phyloP scores from a whole-genome alignment of 2,888 invertebrate genomes.

The Sarcophaga variegata region DNA sequence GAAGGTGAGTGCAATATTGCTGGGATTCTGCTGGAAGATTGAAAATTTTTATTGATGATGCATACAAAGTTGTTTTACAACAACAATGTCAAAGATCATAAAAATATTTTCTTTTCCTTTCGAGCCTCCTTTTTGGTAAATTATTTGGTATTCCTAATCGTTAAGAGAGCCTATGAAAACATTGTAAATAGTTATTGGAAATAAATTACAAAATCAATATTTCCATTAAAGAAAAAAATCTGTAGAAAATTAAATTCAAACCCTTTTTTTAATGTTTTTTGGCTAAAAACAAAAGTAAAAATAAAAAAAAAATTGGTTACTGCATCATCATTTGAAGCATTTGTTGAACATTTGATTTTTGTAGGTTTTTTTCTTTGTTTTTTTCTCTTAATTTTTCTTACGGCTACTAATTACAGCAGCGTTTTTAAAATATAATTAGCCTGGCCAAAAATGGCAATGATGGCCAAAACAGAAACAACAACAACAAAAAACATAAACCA shows the following conservation, averaged over 20 bases:
- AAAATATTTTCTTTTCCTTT: too few relatives aligned
- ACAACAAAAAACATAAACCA: constrained; percentile 47
- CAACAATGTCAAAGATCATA: too few relatives aligned
- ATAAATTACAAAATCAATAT: constrained; percentile 57
- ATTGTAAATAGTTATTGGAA: neutral
- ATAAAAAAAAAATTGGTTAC: constrained; percentile 10
- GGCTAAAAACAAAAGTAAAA: neutral
- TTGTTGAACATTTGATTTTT: constrained; percentile 31
- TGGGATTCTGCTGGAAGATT: too few relatives aligned
- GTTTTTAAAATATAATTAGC: constrained; percentile 55
- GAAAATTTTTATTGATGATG: too few relatives aligned
- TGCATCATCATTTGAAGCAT: constrained; percentile 3
- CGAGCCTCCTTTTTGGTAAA: too few relatives aligned
- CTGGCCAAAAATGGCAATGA: constrained; percentile 35
- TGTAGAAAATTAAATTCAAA: too few relatives aligned
- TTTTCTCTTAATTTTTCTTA: neutral
- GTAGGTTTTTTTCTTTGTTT: too few relatives aligned
- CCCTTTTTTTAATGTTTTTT: too few relatives aligned
- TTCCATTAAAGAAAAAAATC: constrained; percentile 6
- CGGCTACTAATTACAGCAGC: constrained; percentile 59
- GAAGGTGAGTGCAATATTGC: too few relatives aligned
- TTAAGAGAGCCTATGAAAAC: too few relatives aligned
- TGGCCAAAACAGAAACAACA: constrained; percentile 4
- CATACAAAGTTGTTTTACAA: too few relatives aligned
- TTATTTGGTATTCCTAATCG: too few relatives aligned